Evolutionary conservation across 2,888 invertebrate species (phyloP), one percentile per base, ranked within the genome.

Genomic region (Brachyptera risi): DNA sequence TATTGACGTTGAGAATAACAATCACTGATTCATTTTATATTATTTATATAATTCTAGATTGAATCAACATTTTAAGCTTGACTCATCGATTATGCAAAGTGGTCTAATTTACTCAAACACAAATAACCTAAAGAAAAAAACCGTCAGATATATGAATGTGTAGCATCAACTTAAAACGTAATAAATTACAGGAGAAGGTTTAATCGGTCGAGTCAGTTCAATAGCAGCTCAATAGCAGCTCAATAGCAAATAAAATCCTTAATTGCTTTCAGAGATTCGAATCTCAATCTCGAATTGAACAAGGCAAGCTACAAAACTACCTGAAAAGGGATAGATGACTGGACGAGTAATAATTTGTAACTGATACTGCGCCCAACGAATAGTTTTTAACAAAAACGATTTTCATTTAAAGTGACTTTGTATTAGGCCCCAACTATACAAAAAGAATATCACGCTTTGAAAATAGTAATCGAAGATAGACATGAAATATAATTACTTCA

Each of bases 181-280:
- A 54, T 54, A 54, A 54, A 54, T 54, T 37, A 54, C 54, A 19
- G 17, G 21, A 23, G 54, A 54, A 35, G 54, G 54, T 54, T 54
- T 54, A 35, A 54, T 54, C 37, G 54, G 35, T 54, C 54, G 37
- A 5, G 37, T 35, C 54, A 54, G 37, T 37, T 54, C 37, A 54
- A 54, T 54, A 54, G 54, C 54, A 35, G 37, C 35, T 54, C 35
- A 54, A 54, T n/a, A 54, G 54, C 54, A 54, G 37, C 54, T 54
- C 37, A 54, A 54, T 54, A 54, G 54, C 54, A 35, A 54, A 54
- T 54, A 54, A 54, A 54, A 54, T 54, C 54, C 54, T 54, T 54
- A 54, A 54, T 54, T 54, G 54, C 54, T 54, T 37, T 35, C 54
- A 3, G 7, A 15, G 54, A 54, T 54, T 35, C 19, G 54, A 31